These are phyloP conservation scores for Pangasius macronema DNA, from an alignment of 2,797 vertebrate species.

Conservation along the genomic window DNA sequence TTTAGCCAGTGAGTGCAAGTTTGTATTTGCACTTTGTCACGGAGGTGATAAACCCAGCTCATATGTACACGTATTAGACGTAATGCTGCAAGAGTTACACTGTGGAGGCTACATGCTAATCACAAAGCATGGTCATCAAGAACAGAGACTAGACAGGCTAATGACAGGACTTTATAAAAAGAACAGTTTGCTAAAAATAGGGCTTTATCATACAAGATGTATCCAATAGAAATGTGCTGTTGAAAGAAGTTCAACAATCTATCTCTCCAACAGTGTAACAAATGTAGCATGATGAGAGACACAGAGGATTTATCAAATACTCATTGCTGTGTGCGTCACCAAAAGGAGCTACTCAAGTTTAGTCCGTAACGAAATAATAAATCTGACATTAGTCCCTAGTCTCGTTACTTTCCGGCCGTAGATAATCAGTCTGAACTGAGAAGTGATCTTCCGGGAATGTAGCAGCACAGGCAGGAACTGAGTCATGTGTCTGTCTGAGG, in stretches of 20 bases:
- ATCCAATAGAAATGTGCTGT: background rate
- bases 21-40: background rate
- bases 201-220: background rate
- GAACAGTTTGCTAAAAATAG: background rate
- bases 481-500: slow-evolving; percentile 40
- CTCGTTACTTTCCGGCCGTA: too few relatives aligned
- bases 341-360: too few relatives aligned
- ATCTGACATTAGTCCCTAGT: too few relatives aligned
- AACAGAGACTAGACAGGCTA: background rate
- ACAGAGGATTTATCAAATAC: background rate
- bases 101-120: background rate
- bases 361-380: too few relatives aligned
- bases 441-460: slow-evolving; percentile 23
- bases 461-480: slow-evolving; percentile 12
- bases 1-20: background rate
- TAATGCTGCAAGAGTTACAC: background rate
- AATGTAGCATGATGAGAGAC: background rate
- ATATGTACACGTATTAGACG: background rate
- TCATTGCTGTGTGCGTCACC: background rate
- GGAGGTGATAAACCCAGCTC: background rate
- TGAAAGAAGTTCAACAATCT: background rate
- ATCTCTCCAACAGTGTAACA: background rate
- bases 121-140: background rate
- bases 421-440: background rate
- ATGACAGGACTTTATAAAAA: background rate